Conservation (phyloP, 2,113 vertebrate genomes). For the Laticauda laticaudata region DNA sequence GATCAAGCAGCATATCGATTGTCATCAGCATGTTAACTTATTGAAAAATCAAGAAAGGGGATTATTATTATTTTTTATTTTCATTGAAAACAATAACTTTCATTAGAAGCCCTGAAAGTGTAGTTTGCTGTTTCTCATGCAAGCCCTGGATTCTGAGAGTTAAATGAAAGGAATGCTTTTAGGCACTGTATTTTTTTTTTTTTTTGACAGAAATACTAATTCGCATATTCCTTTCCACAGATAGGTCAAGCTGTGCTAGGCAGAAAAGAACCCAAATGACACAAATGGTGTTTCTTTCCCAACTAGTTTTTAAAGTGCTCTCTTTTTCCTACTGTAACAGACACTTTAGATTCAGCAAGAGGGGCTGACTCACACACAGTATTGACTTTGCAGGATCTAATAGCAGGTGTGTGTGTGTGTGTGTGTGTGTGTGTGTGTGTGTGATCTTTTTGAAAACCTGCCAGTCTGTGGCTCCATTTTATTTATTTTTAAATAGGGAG, state of each 20-base stretch:
- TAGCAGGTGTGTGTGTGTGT: neutral
- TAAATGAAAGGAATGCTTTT: neutral
- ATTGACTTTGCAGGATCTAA: neutral
- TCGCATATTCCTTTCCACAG: neutral
- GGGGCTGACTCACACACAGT: neutral
- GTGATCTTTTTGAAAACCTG: neutral
- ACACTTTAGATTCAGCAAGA: neutral
- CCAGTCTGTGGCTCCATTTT: neutral
- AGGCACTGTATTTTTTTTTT: neutral
- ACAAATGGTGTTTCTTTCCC: neutral
- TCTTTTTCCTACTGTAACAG: neutral
- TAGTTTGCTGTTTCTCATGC: neutral
- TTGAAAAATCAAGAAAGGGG: neutral
- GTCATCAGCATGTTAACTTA: neutral
- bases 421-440: neutral
- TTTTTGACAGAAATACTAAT: neutral
- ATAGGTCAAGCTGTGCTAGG: neutral
- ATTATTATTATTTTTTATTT: neutral
- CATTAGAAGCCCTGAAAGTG: neutral
- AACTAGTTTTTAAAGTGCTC: neutral
- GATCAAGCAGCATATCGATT: neutral
- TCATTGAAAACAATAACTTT: neutral
- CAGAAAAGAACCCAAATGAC: neutral
- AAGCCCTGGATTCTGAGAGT: neutral
- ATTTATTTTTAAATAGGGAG: neutral